Evolutionary conservation across 2,113 vertebrate species (phyloP).

Genomic region (Xiphophorus hellerii): DNA sequence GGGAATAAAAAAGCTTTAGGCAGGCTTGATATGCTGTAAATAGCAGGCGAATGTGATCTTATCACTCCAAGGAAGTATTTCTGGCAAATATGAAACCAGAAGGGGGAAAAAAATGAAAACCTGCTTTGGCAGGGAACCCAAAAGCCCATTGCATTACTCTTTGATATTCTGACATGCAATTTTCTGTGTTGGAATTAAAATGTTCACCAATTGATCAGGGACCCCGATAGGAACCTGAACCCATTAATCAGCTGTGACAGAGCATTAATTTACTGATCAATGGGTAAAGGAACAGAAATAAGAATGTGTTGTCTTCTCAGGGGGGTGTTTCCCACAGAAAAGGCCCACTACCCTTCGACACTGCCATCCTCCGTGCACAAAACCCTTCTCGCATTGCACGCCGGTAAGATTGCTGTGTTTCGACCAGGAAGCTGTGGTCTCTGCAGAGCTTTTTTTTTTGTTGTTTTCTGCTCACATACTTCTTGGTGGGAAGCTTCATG

Average conservation of each 20-base stretch:
- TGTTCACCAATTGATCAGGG: conserved; percentile 71
- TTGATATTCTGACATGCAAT: conserved; percentile 79
- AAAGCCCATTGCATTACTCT: conserved; percentile 64
- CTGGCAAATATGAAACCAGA: conserved; percentile 58
- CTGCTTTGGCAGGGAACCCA: conserved; percentile 46
- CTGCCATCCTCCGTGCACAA: conserved; percentile 91
- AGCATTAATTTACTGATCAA: conserved; percentile 74
- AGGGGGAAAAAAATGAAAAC: conserved; percentile 35
- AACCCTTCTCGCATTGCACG: conserved; percentile 96
- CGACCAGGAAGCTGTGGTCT: conserved; percentile 26
- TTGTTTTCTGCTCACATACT: conserved; percentile 13
- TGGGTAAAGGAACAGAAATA: conserved; percentile 44
- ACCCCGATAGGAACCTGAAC: conserved; percentile 57
- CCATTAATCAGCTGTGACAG: conserved; percentile 77
- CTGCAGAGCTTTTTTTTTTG: background rate
- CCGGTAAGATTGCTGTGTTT: conserved; percentile 83
- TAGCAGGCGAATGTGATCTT: conserved; percentile 67
- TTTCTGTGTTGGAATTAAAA: conserved; percentile 78
- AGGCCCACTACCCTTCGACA: conserved; percentile 85
- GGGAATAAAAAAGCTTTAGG: conserved; percentile 56
- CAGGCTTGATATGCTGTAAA: conserved; percentile 66
- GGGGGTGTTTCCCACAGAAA: conserved; percentile 87
- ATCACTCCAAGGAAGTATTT: conserved; percentile 64
- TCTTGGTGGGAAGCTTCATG: conserved; percentile 7
- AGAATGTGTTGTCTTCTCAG: conserved; percentile 77